These are phyloP conservation scores for Gambusia affinis DNA, from an alignment of 2,113 vertebrate genomes.

Conservation along the genomic window DNA sequence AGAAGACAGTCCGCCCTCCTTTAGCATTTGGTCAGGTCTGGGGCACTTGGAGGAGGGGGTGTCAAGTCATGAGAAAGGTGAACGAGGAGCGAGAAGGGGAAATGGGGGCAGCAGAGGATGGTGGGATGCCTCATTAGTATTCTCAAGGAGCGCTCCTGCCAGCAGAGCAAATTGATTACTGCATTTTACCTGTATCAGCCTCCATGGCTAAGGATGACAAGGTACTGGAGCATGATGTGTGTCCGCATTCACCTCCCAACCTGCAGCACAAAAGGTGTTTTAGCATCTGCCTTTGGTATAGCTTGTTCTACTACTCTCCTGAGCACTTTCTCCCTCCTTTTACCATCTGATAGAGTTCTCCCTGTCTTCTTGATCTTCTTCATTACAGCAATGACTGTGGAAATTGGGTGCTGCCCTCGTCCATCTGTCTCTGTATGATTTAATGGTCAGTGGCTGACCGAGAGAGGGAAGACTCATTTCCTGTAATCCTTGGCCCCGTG, in stretches of 20 bases:
- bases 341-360: slow-evolving; percentile 16
- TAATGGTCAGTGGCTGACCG: slow-evolving; percentile 48
- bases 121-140: slow-evolving; percentile 89
- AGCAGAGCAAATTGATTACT: slow-evolving; percentile 98
- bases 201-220: slow-evolving; percentile 91
- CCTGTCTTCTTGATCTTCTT: slow-evolving; percentile 32
- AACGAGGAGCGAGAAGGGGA: slow-evolving; percentile 65
- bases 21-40: slow-evolving; percentile 89
- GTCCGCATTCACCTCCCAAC: slow-evolving; percentile 84
- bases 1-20: slow-evolving; percentile 88
- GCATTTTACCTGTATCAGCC: slow-evolving; percentile 96
- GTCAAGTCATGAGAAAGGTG: slow-evolving; percentile 88
- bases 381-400: slow-evolving; percentile 31
- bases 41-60: slow-evolving; percentile 83
- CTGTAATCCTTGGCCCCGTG: slow-evolving; percentile 35
- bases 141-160: slow-evolving; percentile 89
- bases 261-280: slow-evolving; percentile 65
- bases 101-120: slow-evolving; percentile 40
- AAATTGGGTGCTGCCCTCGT: slow-evolving; percentile 41
- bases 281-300: slow-evolving; percentile 26
- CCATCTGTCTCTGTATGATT: slow-evolving; percentile 39
- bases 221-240: slow-evolving; percentile 89
- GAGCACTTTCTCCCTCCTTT: slow-evolving; percentile 24
- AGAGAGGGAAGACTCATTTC: slow-evolving; percentile 53
- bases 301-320: neutral